Evolutionary conservation across 2,888 invertebrate genomes (phyloP).

Genomic region (Entomobrya multifasciata): DNA sequence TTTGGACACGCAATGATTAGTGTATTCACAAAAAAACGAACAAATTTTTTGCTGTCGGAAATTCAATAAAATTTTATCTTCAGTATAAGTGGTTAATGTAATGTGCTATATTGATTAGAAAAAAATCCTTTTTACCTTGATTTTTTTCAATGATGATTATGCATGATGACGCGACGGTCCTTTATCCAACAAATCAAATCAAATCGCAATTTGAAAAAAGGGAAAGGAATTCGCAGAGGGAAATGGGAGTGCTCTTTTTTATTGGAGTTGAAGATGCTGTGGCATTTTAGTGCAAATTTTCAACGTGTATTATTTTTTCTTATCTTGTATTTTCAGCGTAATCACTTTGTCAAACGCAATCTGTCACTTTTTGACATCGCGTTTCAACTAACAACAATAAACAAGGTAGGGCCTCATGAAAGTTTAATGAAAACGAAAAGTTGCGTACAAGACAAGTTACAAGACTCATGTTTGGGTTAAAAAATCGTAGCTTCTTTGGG

Average conservation of each 20-base stretch:
- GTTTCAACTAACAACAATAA: slow-evolving; percentile 42
- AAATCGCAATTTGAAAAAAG: slow-evolving; percentile 38
- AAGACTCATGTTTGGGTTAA: neutral
- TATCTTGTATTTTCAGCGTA: neutral
- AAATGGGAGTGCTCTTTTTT: slow-evolving; percentile 41
- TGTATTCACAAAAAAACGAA: neutral
- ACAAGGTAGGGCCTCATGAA: slow-evolving; percentile 42
- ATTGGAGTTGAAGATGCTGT: slow-evolving; percentile 17
- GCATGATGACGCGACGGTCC: no score
- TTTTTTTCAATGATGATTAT: no score
- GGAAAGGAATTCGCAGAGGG: slow-evolving; percentile 13
- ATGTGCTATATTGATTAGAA: neutral
- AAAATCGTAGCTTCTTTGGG: neutral
- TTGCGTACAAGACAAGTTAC: neutral
- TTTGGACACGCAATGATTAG: slow-evolving; percentile 20
- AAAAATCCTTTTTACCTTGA: slow-evolving; percentile 1
- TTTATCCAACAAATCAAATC: neutral
- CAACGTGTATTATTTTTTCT: neutral
- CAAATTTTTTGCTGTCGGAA: neutral
- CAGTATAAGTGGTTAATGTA: no score
- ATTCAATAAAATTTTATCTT: slow-evolving; percentile 56
- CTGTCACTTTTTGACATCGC: slow-evolving; percentile 42
- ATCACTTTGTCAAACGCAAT: slow-evolving; percentile 38
- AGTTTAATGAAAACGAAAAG: slow-evolving; percentile 24
- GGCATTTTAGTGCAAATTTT: slow-evolving; percentile 1